Evolutionary conservation across 2,797 vertebrate species (phyloP).

Genomic region (Cuniculus paca): DNA sequence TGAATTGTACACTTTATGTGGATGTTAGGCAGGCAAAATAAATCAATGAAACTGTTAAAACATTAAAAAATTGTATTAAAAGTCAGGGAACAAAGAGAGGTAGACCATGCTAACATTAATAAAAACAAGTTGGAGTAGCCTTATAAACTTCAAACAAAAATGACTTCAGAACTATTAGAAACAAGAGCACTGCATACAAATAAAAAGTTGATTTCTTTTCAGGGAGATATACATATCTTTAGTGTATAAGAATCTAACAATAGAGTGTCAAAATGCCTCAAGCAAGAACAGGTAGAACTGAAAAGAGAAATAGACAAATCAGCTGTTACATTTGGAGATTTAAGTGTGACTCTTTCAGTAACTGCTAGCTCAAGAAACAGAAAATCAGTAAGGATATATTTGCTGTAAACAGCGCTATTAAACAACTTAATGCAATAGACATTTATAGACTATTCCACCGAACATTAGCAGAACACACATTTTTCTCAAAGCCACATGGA

Average conservation of each 20-base stretch:
- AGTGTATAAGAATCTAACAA: background rate
- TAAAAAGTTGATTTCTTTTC: background rate
- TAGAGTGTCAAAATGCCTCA: background rate
- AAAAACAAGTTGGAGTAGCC: background rate
- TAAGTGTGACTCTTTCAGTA: background rate
- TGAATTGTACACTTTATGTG: background rate
- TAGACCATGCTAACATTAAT: background rate
- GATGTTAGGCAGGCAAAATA: background rate
- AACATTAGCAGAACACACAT: background rate
- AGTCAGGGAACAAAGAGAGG: background rate
- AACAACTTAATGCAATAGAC: background rate
- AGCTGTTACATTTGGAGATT: background rate
- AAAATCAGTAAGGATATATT: background rate
- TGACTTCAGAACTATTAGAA: constrained; percentile 9
- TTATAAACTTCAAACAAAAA: constrained; percentile 44
- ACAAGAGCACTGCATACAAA: constrained; percentile 12
- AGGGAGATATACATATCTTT: background rate
- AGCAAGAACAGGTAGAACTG: background rate
- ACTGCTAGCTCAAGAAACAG: background rate
- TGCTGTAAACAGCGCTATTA: background rate
- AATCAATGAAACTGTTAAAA: background rate
- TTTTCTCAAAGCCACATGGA: too few relatives aligned
- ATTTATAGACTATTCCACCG: background rate
- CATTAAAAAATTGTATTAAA: constrained; percentile 33
- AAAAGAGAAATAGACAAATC: background rate